These are phyloP conservation scores for Drosophila ironensis DNA, from an alignment of 1,140 invertebrate genomes.

Conservation along the genomic window DNA sequence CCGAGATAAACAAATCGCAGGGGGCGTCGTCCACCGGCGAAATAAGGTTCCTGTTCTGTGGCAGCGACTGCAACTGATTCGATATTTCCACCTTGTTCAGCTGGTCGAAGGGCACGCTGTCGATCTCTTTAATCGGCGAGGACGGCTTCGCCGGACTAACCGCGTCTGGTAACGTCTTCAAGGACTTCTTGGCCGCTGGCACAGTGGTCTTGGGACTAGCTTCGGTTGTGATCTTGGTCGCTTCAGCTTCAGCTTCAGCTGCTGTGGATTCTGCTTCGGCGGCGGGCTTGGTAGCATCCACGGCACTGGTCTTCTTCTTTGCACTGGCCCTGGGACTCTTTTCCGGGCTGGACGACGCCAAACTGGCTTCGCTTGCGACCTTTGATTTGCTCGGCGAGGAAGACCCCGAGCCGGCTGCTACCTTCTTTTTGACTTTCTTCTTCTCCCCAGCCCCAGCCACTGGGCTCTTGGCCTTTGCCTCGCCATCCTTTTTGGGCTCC, in stretches of 20 bases:
- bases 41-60: slow-evolving; percentile 38
- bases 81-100: slow-evolving; percentile 46
- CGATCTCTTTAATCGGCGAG: slow-evolving; percentile 45
- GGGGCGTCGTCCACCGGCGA: slow-evolving; percentile 43
- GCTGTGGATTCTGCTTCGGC: too few relatives aligned
- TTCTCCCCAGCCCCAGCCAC: slow-evolving; percentile 50
- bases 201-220: slow-evolving; percentile 7
- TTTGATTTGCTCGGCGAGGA: slow-evolving; percentile 29
- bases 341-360: slow-evolving; percentile 5
- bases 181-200: neutral
- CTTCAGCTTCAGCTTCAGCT: neutral
- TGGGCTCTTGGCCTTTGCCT: slow-evolving; percentile 38
- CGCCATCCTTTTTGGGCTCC: slow-evolving; percentile 33
- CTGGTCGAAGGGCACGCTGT: slow-evolving; percentile 25
- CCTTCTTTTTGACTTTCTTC: slow-evolving; percentile 43
- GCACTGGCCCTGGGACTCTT: neutral
- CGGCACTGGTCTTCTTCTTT: neutral
- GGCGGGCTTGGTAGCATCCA: too few relatives aligned
- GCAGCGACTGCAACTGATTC: slow-evolving; percentile 28
- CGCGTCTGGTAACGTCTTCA: neutral
- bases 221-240: slow-evolving; percentile 1
- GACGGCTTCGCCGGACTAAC: slow-evolving; percentile 8
- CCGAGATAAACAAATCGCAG: slow-evolving; percentile 67
- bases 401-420: slow-evolving; percentile 1
- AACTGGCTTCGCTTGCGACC: neutral